Base-by-base conservation (phyloP, 1,140 invertebrate species). In the Spodoptera frugiperda region DNA sequence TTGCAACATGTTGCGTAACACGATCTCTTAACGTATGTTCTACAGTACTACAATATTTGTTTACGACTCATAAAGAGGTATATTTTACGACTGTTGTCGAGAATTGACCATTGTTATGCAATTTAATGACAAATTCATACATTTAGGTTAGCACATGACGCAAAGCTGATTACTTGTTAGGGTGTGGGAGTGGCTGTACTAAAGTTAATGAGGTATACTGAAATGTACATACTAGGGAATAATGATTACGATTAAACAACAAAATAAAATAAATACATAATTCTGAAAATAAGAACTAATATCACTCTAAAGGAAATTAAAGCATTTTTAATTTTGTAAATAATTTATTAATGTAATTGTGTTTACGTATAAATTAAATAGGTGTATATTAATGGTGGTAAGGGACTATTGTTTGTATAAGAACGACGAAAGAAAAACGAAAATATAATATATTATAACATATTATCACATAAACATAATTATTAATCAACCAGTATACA, bases 11-110 rank as follows among this genome's bases (percentile, higher is more conserved):
- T 15, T 61, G 6, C 30, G n/a, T 4, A 39, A 61, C 30, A 39
- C n/a, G 14, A 15, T 59, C 25, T 15, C n/a, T 61, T 65, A 12
- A 44, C n/a, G 1, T 11, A 59, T 15, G 21, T 19, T 48, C 12
- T 19, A 30, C 4, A 12, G 10, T 46, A 46, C 54, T 14, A 53
- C 49, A 30, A 12, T 25, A 54, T 33, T 25, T 70, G 30, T 54
- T 53, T 55, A 39, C 30, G 30, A 54, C 30, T 54, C 39, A 55
- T 57, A 71, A 71, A 53, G 68, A 71, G 68, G 68, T 71, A 39
- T 71, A 71, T 71, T 39, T 71, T 55, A 71, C 53, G 30, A 71
- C 5, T 10, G 17, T 21, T 30, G 44, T 11, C 17, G 68, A n/a
- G 39, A 15, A 71, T 71, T 71, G 53, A 14, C 15, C 68, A 71